A percentile compares a stretch with the other conserved stretches of the same genome.
These are phyloP conservation scores for Spilarctia lutea DNA, from an alignment of 2,888 invertebrate genomes.

Conservation along the genomic window DNA sequence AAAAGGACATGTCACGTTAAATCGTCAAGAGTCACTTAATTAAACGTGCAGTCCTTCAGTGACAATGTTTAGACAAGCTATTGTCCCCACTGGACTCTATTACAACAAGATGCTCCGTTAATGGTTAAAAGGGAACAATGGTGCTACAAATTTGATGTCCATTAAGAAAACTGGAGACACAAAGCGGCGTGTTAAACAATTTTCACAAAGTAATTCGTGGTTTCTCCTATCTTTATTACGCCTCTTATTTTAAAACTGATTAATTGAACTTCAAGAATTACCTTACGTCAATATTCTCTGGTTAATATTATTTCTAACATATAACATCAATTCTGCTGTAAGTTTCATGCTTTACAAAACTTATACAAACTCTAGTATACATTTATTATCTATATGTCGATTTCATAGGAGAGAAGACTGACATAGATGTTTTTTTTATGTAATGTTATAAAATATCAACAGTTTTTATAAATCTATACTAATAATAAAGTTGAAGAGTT, in stretches of 20 bases:
- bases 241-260: not conserved
- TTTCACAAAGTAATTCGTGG: not conserved
- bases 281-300: not conserved
- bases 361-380: no score
- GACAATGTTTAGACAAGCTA: conserved; percentile 4
- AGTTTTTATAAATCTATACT: no score
- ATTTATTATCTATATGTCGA: no score
- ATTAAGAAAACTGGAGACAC: not conserved
- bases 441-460: no score
- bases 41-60: not conserved
- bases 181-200: not conserved
- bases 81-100: conserved; percentile 4
- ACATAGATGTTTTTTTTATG: not conserved
- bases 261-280: not conserved
- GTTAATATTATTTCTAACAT: not conserved
- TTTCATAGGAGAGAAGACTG: not conserved
- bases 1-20: not conserved
- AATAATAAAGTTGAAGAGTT: no score
- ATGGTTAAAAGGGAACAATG: not conserved
- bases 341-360: no score
- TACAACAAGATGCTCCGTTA: conserved; percentile 3
- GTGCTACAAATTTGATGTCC: conserved; percentile 8
- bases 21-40: not conserved
- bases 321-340: no score
- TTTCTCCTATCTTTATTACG: not conserved